phyloP scores from a whole-genome alignment of 2,888 invertebrate genomes.

The Troides aeacus region DNA sequence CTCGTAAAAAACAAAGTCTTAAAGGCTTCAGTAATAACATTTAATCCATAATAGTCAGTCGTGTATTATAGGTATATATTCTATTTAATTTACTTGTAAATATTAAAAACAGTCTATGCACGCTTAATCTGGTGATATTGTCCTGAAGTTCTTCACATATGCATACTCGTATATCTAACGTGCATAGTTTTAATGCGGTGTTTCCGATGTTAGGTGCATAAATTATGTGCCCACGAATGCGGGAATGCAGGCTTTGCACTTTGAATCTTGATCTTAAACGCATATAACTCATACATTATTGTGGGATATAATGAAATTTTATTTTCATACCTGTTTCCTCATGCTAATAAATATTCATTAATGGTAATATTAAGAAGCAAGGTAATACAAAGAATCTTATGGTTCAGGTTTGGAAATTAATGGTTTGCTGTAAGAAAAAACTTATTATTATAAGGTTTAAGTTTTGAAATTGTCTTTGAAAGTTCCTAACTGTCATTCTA shows the following conservation, averaged over 20 bases:
- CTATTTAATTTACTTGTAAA: not conserved
- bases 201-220: not conserved
- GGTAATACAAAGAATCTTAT: too few species aligned
- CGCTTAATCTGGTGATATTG: not conserved
- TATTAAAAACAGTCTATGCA: not conserved
- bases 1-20: too few species aligned
- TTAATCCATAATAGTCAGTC: not conserved
- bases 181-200: not conserved
- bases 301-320: not conserved
- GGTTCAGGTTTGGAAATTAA: too few species aligned
- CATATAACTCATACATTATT: not conserved
- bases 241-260: constrained; percentile 1
- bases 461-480: too few species aligned
- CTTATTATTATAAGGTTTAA: too few species aligned
- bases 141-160: not conserved
- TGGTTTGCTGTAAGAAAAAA: too few species aligned
- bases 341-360: too few species aligned
- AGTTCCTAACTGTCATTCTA: too few species aligned
- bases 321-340: too few species aligned
- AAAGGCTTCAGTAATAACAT: too few species aligned
- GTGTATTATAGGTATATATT: not conserved
- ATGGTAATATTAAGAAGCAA: too few species aligned
- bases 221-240: not conserved
- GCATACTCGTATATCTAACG: not conserved
- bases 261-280: constrained; percentile 1